Conservation (phyloP, 2,113 vertebrate genomes). For the Micromys minutus region DNA sequence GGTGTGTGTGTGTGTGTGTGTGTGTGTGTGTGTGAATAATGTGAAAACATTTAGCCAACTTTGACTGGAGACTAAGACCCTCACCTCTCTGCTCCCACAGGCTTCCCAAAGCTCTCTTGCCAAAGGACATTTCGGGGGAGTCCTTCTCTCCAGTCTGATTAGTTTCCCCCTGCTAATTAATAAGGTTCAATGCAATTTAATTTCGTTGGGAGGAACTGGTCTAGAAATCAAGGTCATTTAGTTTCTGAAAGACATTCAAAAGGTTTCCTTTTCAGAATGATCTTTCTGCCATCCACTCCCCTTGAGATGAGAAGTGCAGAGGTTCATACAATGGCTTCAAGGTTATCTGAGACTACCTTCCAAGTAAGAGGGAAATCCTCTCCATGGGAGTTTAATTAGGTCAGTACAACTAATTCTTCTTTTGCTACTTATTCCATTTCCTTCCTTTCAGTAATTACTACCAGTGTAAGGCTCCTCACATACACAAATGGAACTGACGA, state of each 20-base stretch:
- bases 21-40: background rate
- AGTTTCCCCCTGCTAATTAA: slow-evolving; percentile 49
- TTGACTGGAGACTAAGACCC: background rate
- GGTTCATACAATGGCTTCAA: slow-evolving; percentile 75
- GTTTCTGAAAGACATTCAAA: slow-evolving; percentile 67
- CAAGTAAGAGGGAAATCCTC: slow-evolving; percentile 74
- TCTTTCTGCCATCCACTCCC: slow-evolving; percentile 33
- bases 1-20: background rate
- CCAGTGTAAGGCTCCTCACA: slow-evolving; percentile 27
- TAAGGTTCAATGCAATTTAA: slow-evolving; percentile 46
- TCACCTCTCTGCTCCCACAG: background rate
- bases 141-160: background rate
- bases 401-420: slow-evolving; percentile 80
- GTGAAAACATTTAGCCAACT: background rate
- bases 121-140: background rate
- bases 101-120: background rate
- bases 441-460: slow-evolving; percentile 73
- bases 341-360: slow-evolving; percentile 79
- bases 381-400: slow-evolving; percentile 82
- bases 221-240: slow-evolving; percentile 69
- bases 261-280: slow-evolving; percentile 60
- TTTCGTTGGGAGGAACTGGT: slow-evolving; percentile 58
- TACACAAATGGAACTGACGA: slow-evolving; percentile 31
- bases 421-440: slow-evolving; percentile 81
- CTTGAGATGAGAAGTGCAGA: slow-evolving; percentile 5